A percentile compares a stretch with the other conserved stretches of the same genome.
Evolutionary conservation across 2,113 vertebrate species (phyloP).

Genomic region (Megaleporinus macrocephalus): DNA sequence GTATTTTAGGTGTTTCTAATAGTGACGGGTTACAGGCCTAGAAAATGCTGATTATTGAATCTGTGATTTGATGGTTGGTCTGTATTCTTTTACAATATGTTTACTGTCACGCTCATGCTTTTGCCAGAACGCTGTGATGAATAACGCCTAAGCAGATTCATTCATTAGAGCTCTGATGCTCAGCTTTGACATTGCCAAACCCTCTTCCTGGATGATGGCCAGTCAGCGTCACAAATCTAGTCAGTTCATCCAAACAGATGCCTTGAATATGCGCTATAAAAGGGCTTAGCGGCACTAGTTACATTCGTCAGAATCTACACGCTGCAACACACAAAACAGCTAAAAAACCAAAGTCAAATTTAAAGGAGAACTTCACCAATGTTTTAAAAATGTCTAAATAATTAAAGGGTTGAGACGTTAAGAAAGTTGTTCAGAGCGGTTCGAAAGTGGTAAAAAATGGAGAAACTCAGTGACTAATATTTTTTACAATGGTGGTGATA

Average conservation of each 20-base stretch:
- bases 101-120: neutral
- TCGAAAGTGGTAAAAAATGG: no score
- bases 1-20: neutral
- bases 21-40: neutral
- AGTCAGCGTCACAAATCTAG: slow-evolving; percentile 15
- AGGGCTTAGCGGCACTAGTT: neutral
- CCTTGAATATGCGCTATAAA: slow-evolving; percentile 1
- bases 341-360: no score
- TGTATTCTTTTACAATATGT: neutral
- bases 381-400: no score
- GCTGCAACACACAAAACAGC: no score
- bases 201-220: neutral
- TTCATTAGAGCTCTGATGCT: slow-evolving; percentile 19
- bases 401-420: no score
- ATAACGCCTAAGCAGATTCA: neutral
- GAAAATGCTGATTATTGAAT: neutral
- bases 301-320: neutral
- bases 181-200: neutral
- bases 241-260: slow-evolving; percentile 26
- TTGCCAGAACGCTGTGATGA: neutral
- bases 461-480: no score
- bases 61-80: neutral
- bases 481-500: no score
- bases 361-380: no score
- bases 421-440: no score